Base-by-base conservation (phyloP, 2,797 vertebrate species). In the Gastrophryne carolinensis region DNA sequence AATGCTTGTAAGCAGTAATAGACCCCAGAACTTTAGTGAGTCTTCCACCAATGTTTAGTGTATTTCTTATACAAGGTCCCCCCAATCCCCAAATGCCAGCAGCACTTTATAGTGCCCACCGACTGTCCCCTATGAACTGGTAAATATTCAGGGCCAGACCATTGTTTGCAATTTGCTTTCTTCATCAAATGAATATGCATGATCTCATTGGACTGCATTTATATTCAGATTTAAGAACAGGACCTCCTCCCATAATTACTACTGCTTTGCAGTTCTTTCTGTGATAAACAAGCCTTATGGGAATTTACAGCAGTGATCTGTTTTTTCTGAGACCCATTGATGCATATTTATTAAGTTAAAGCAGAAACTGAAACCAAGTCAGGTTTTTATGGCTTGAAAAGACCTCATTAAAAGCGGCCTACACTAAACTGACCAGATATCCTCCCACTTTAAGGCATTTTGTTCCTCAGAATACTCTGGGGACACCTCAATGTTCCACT, bases 1-100 rank as follows among this genome's bases (percentile, higher is more conserved):
- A 53, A 29, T 50, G 61, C 61, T 50, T 66, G 53, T 52, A 78
- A 72, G 68, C 65, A 61, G 72, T 78, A 78, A 78, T 72, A 72
- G 75, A 78, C 62, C 68, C 66, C 75, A 72, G 75, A 72, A 78
- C 75, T 62, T 66, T 68, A 78, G 72, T 78, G 66, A 78, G 68
- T 53, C 72, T 66, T 72, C 68, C 60, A 61, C 66, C 75, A 78
- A 72, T 72, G 53, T 61, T 68, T 66, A 66, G 60, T 72, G 65
- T 68, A 72, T 68, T 66, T 57, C 60, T 77, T 77, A 60, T 32
- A 39, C 17, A 11, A 39, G 50, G 63, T 64, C 24, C 32, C 30
- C 41, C 39, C 17, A 44, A 35, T 52, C 11, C 17, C 68, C 64
- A 37, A 78, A 78, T 66, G 75, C 61, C 65, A 71, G 72, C 39